phyloP scores from a whole-genome alignment of 2,888 invertebrate species.

The Magallana nippona region DNA sequence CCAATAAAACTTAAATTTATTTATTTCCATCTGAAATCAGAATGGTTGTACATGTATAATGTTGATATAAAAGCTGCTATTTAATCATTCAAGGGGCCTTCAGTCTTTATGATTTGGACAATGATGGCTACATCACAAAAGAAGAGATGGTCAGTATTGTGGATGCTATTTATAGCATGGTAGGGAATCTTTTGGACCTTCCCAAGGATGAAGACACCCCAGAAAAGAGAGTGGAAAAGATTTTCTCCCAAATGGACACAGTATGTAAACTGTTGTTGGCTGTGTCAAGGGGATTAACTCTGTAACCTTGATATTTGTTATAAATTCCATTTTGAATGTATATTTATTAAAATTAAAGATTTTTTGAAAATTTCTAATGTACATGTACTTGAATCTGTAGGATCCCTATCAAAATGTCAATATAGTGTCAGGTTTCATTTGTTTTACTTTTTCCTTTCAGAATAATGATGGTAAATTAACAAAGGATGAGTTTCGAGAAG shows the following conservation, averaged over 20 bases:
- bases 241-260: conserved; percentile 81
- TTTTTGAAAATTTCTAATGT: no score
- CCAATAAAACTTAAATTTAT: no score
- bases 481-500: conserved; percentile 81
- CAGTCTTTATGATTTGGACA: conserved; percentile 81
- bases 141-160: conserved; percentile 80
- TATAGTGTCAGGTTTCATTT: neutral
- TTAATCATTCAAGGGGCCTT: conserved; percentile 80
- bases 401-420: neutral
- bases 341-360: neutral
- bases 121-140: conserved; percentile 81
- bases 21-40: no score
- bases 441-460: conserved; percentile 66
- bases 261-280: conserved; percentile 62
- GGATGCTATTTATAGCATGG: conserved; percentile 81
- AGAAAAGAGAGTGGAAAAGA: conserved; percentile 81
- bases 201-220: conserved; percentile 81
- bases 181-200: conserved; percentile 81
- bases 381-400: neutral
- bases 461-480: conserved; percentile 81
- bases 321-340: neutral
- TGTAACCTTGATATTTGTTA: neutral
- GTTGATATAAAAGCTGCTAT: neutral
- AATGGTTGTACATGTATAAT: no score
- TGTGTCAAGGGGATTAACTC: neutral